phyloP scores from a whole-genome alignment of 1,140 invertebrate genomes.

The Meloidogyne chitwoodi region DNA sequence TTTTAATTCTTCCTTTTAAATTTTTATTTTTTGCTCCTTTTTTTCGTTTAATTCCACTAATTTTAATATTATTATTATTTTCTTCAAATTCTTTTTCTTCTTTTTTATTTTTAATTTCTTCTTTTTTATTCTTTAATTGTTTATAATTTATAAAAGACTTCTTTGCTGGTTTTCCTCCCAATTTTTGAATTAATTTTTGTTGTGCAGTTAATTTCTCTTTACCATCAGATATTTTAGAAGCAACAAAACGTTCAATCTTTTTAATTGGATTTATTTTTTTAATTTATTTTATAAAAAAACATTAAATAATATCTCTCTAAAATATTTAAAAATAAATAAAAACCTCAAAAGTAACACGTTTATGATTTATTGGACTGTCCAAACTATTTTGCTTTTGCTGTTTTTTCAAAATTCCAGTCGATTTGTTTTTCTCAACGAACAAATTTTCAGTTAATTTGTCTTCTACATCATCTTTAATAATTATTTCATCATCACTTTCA shows the following conservation, averaged over 20 bases:
- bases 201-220: slow-evolving; percentile 5
- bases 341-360: not conserved
- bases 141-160: not conserved
- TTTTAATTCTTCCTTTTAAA: not conserved
- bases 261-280: no score
- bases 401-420: not conserved
- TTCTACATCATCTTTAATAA: not conserved
- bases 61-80: no score
- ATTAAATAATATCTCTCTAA: no score
- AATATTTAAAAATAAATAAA: no score
- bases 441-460: not conserved
- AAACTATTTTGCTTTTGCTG: not conserved
- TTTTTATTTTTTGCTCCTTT: not conserved
- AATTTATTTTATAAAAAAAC: no score
- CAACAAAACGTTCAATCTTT: slow-evolving; percentile 13
- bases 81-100: not conserved
- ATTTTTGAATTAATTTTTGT: not conserved
- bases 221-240: slow-evolving; percentile 1
- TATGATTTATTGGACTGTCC: not conserved
- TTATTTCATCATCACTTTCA: not conserved
- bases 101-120: not conserved
- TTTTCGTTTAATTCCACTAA: not conserved
- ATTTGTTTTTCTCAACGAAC: not conserved
- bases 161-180: slow-evolving; percentile 5
- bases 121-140: slow-evolving; percentile 2